phyloP scores from a whole-genome alignment of 2,888 invertebrate genomes.

The Desoria tigrina region DNA sequence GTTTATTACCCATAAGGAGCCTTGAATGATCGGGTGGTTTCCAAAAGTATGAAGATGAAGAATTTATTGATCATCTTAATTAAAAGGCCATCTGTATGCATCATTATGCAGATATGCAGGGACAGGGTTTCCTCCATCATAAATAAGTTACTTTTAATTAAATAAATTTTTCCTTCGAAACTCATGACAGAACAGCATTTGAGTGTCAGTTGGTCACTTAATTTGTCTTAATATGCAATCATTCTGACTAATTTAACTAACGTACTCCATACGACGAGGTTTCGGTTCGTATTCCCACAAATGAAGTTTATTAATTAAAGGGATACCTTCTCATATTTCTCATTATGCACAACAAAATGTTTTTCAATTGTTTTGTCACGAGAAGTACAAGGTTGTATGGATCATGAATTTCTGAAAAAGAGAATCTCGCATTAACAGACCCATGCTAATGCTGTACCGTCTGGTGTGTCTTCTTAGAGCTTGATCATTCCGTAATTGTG shows the following conservation, averaged over 20 bases:
- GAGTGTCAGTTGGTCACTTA: slow-evolving; percentile 8
- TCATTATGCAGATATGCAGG: too few species aligned
- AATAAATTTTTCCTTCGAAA: not conserved
- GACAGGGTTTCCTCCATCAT: not conserved
- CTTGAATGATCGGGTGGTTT: too few species aligned
- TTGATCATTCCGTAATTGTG: too few species aligned
- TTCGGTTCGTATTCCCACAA: not conserved
- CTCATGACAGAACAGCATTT: slow-evolving; percentile 3
- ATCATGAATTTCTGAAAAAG: slow-evolving; percentile 10
- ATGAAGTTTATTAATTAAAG: not conserved
- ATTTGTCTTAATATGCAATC: not conserved
- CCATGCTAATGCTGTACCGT: too few species aligned
- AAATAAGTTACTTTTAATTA: slow-evolving; percentile 5
- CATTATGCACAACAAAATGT: slow-evolving; percentile 5
- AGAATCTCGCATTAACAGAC: not conserved
- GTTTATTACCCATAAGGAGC: not conserved
- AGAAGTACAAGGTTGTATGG: slow-evolving; percentile 14
- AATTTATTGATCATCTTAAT: too few species aligned
- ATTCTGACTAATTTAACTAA: too few species aligned
- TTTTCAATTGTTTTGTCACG: slow-evolving; percentile 45
- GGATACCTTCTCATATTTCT: not conserved
- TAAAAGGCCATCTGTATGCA: too few species aligned
- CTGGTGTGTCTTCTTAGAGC: too few species aligned
- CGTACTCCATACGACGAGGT: too few species aligned
- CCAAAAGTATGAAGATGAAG: too few species aligned